These are phyloP conservation scores for Nesospiza acunhae DNA, from an alignment of 2,113 vertebrate species.

Conservation along the genomic window DNA sequence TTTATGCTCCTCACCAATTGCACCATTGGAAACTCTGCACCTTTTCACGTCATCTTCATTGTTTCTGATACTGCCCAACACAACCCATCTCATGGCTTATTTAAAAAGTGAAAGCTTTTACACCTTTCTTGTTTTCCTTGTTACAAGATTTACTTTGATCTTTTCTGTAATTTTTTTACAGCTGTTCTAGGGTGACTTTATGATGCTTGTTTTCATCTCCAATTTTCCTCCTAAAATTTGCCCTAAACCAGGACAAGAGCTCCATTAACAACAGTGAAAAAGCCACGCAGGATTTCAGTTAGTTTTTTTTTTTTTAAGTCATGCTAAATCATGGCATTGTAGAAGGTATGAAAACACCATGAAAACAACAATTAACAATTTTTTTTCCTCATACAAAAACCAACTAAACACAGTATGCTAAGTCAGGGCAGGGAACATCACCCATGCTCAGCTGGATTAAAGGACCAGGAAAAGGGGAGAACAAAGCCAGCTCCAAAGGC, in stretches of 20 bases:
- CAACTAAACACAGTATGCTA: neutral
- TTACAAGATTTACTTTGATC: neutral
- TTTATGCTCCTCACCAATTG: neutral
- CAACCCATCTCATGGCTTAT: neutral
- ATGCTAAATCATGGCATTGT: neutral
- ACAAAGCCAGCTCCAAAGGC: neutral
- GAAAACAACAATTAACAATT: neutral
- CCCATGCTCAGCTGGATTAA: neutral
- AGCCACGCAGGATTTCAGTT: fast-evolving
- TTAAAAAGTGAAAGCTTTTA: neutral
- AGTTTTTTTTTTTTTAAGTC: neutral
- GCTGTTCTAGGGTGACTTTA: no score
- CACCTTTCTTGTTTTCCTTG: neutral
- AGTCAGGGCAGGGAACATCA: neutral
- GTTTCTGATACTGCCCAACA: neutral
- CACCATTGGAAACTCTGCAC: neutral
- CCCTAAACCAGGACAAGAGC: neutral
- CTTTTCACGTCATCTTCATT: neutral
- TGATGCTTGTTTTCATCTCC: neutral
- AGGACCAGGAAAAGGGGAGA: neutral
- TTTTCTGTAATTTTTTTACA: neutral
- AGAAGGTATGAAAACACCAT: neutral
- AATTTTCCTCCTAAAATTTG: neutral
- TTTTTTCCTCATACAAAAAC: neutral
- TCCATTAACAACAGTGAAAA: neutral